Base-by-base conservation (phyloP, 1,140 invertebrate species). In the Ptiloglossa arizonensis region DNA sequence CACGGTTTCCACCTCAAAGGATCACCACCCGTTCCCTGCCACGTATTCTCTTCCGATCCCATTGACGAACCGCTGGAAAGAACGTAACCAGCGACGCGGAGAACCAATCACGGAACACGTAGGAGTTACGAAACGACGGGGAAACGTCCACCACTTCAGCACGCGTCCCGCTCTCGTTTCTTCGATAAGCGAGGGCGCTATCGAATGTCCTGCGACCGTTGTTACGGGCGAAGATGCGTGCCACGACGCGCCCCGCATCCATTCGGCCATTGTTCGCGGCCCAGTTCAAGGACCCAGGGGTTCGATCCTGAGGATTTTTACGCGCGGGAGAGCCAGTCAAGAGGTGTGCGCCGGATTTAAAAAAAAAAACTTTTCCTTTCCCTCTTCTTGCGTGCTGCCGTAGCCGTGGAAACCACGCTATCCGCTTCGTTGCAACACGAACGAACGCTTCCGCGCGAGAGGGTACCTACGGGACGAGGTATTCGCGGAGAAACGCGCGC, bases 271-370 rank as follows among this genome's bases (percentile, higher is more conserved):
- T 77, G 57, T 77, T 41, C 57, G 35, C 15, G 15, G 13, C n/a
- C 15, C 56, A 62, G 44, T 35, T 38, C 35, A 46, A 52, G 24
- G 19, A 29, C 24, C 52, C 13, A 9, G 64, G 15, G 29, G 67
- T 71, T 62, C 66, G 74, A 70, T 68, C 24, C 32, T 50, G 63
- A n/a, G 24, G 66, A 70, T 70, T 70, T 77, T 46, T n/a, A 69
- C 32, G 54, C 60, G 48, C 22, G 57, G 41, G 54, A n/a, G 8
- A 59, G 46, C 44, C 60, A 60, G 56, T 60, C 66, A 57, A 68
- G 64, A 38, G 41, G n/a, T 54, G 67, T 32, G 46, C 67, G 32
- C 38, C 17, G 27, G 41, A 68, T 32, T 68, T 57, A 57, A n/a
- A n/a, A n/a, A n/a, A n/a, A n/a, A n/a, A n/a, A 59, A 60, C 35